Evolutionary conservation across 1,140 invertebrate genomes (phyloP).

Genomic region (Drosophila busckii): DNA sequence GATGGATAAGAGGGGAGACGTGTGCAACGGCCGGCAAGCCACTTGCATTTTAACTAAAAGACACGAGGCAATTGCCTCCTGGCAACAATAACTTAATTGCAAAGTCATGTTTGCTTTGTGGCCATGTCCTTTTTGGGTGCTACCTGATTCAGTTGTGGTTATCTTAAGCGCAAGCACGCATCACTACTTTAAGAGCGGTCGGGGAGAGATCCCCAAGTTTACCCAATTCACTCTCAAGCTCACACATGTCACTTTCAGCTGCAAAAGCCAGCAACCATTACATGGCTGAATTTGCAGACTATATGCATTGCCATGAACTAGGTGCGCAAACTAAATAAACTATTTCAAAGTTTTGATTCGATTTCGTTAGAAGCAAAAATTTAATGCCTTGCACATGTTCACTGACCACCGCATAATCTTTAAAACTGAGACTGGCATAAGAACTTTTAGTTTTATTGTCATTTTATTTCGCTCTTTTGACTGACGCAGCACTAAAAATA

Average conservation of each 20-base stretch:
- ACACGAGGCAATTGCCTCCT: slow-evolving; percentile 34
- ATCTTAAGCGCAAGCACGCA: slow-evolving; percentile 26
- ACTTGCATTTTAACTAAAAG: slow-evolving; percentile 13
- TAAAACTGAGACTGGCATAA: slow-evolving; percentile 46
- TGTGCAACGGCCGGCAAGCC: too few relatives aligned
- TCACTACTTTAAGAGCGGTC: too few relatives aligned
- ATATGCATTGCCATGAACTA: background rate
- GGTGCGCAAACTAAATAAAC: too few relatives aligned
- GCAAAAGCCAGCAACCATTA: slow-evolving; percentile 37
- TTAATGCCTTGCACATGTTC: slow-evolving; percentile 49
- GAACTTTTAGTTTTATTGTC: slow-evolving; percentile 75
- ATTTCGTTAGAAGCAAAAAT: too few relatives aligned
- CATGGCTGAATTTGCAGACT: slow-evolving; percentile 22
- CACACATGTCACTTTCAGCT: slow-evolving; percentile 2
- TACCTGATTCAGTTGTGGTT: slow-evolving; percentile 55
- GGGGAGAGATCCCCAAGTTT: too few relatives aligned
- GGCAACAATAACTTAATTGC: slow-evolving; percentile 72
- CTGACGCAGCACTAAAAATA: slow-evolving; percentile 58
- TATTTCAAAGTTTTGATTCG: too few relatives aligned
- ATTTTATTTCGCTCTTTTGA: slow-evolving; percentile 77
- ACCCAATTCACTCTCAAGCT: background rate
- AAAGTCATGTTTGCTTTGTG: slow-evolving; percentile 73
- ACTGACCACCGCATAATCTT: slow-evolving; percentile 58
- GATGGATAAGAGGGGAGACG: background rate
- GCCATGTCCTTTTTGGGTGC: slow-evolving; percentile 23